Evolutionary conservation across 1,140 invertebrate species (phyloP), one percentile per base, ranked within the genome.

Genomic region (Vanessa atalanta): DNA sequence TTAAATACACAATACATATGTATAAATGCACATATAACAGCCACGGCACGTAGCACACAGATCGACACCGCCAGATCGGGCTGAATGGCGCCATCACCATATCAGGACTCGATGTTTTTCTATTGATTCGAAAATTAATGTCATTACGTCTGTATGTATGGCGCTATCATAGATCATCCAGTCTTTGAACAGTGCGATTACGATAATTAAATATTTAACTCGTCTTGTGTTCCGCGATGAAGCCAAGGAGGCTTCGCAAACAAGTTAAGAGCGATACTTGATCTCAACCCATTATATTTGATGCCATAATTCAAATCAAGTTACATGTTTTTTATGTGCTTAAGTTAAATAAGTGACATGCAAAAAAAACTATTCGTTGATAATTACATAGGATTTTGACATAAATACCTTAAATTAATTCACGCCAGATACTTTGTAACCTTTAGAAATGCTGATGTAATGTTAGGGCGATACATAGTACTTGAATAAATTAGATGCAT

Each of bases 41-140:
- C 47, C 66, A 51, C 48, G 47, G 66, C 74, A 78, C 70, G 73
- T 75, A 60, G 63, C 47, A 16, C 51, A 57, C 64, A 69, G 72
- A 75, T 70, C 77, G 68, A 66, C 53, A 69, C 60, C 68, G 48
- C 13, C 55, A 60, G 75, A 83, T 73, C 68, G 61, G 63, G 72
- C 72, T 64, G 72, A 53, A 48, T 70, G 83, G 83, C 83, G 83
- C 82, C 83, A 71, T 66, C 16, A 72, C 82, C 63, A 79, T 80
- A 75, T 68, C 63, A 69, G 78, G 75, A 37, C 61, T 66, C 26
- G 57, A 63, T 65, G 79, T 87, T 88, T 86, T 85, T 86, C 81
- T 84, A 83, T 80, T 75, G 71, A 81, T 83, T 83, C 79, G 75
- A 79, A 85, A 87, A 83, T 87, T 84, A 83, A 85, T 83, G 80